phyloP scores from a whole-genome alignment of 2,888 invertebrate genomes.

The Drosophila histrio region DNA sequence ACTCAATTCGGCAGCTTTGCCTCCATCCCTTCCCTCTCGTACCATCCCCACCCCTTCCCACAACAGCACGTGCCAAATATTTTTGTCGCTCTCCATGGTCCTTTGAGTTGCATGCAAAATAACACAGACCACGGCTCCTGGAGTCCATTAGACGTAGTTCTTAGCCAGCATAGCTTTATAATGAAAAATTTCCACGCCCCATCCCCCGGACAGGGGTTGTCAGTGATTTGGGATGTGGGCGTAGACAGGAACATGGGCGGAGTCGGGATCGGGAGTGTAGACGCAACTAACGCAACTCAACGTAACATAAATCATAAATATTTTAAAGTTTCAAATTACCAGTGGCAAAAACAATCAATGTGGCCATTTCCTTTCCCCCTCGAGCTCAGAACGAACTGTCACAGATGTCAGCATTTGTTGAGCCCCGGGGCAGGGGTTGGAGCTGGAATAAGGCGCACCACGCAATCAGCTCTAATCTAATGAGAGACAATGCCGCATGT shows the following conservation, averaged over 20 bases:
- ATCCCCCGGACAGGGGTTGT: slow-evolving; percentile 46
- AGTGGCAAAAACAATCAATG: slow-evolving; percentile 73
- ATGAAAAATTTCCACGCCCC: slow-evolving; percentile 60
- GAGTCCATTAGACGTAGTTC: slow-evolving; percentile 58
- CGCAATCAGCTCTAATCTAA: slow-evolving; percentile 72
- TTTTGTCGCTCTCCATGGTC: slow-evolving; percentile 50
- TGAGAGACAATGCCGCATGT: slow-evolving; percentile 54
- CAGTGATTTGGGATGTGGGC: slow-evolving; percentile 37
- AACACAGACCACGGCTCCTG: slow-evolving; percentile 34
- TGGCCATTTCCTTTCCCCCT: slow-evolving; percentile 19
- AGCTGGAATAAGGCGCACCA: slow-evolving; percentile 5
- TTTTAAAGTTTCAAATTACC: slow-evolving; percentile 75
- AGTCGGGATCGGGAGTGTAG: neutral
- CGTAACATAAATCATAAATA: slow-evolving; percentile 74
- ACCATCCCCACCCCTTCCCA: neutral
- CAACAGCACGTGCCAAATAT: slow-evolving; percentile 74
- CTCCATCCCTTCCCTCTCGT: neutral
- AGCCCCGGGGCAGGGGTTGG: slow-evolving; percentile 30
- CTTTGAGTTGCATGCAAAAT: slow-evolving; percentile 56
- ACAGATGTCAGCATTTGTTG: slow-evolving; percentile 69
- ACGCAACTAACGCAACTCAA: slow-evolving; percentile 57
- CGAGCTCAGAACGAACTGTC: slow-evolving; percentile 33
- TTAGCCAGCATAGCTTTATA: slow-evolving; percentile 58
- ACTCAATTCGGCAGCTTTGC: slow-evolving; percentile 73
- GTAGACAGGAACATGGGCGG: neutral